Percentiles rank a stretch among this genome's conserved stretches.
Conservation (phyloP, 2,113 vertebrate genomes). For the Ageneiosus marmoratus region DNA sequence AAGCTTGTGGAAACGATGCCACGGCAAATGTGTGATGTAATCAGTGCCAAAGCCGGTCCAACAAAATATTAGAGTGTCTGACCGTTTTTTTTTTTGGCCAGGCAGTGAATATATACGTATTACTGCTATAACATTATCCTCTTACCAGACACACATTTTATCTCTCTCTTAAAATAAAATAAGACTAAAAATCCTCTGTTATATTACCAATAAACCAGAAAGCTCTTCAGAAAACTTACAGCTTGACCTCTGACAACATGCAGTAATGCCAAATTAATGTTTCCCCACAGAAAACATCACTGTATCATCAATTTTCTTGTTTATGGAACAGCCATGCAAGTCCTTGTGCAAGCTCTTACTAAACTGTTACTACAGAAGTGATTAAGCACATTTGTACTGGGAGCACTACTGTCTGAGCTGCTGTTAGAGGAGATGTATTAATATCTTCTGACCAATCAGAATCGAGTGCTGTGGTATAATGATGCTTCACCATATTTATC, state of each 20-base stretch:
- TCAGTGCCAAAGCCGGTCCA: too few species aligned
- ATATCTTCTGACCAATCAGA: background rate
- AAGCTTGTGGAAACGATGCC: too few species aligned
- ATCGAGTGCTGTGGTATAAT: slow-evolving; percentile 1
- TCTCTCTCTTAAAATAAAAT: background rate
- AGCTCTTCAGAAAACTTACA: background rate
- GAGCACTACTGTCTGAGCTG: background rate
- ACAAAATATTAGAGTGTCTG: too few species aligned
- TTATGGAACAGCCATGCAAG: background rate
- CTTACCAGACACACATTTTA: background rate
- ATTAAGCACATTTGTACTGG: background rate
- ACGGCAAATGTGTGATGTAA: too few species aligned
- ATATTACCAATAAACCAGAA: background rate
- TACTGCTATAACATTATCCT: background rate
- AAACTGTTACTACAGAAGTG: background rate
- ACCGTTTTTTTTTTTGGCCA: too few species aligned
- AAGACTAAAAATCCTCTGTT: background rate
- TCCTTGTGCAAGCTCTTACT: background rate
- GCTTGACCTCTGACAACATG: background rate
- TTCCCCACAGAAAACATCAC: background rate
- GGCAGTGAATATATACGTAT: background rate
- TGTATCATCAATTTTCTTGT: background rate
- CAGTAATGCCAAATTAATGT: background rate
- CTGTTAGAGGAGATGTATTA: background rate
- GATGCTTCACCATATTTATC: background rate